phyloP scores from a whole-genome alignment of 2,888 invertebrate species.

The Celastrina argiolus region DNA sequence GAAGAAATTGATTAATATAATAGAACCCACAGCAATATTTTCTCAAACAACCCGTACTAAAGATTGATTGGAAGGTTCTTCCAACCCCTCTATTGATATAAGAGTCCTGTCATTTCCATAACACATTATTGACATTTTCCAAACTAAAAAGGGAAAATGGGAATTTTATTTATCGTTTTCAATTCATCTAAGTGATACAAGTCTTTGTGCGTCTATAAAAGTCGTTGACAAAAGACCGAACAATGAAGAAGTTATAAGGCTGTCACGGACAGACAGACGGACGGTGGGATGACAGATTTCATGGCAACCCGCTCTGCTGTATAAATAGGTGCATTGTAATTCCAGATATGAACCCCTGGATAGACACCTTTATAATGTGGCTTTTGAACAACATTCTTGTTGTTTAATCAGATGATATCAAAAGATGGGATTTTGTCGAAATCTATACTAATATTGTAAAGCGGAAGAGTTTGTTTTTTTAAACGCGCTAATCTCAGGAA shows the following conservation, averaged over 20 bases:
- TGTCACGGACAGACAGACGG: slow-evolving; percentile 14
- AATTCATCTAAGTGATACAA: slow-evolving; percentile 22
- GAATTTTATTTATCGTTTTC: slow-evolving; percentile 21
- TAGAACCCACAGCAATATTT: not conserved
- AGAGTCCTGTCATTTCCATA: slow-evolving; percentile 5
- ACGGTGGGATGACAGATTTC: not conserved
- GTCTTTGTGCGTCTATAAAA: slow-evolving; percentile 20
- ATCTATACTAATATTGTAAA: no score
- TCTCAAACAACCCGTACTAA: not conserved
- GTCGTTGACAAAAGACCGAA: slow-evolving; percentile 18
- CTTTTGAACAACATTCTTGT: not conserved
- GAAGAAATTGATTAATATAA: no score
- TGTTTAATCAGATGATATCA: not conserved
- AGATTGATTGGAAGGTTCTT: not conserved
- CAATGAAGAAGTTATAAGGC: slow-evolving; percentile 17
- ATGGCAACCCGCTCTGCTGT: not conserved
- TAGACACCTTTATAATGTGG: not conserved
- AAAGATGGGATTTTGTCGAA: not conserved
- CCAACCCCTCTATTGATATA: not conserved
- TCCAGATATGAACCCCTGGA: not conserved
- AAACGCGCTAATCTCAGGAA: no score
- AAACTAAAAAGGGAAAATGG: not conserved
- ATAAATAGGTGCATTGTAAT: not conserved
- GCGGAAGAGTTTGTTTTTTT: no score
- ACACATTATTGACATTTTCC: not conserved